Evolutionary conservation across 2,888 invertebrate genomes (phyloP), one percentile per base, ranked within the genome.

Genomic region (Apamea epomidion): DNA sequence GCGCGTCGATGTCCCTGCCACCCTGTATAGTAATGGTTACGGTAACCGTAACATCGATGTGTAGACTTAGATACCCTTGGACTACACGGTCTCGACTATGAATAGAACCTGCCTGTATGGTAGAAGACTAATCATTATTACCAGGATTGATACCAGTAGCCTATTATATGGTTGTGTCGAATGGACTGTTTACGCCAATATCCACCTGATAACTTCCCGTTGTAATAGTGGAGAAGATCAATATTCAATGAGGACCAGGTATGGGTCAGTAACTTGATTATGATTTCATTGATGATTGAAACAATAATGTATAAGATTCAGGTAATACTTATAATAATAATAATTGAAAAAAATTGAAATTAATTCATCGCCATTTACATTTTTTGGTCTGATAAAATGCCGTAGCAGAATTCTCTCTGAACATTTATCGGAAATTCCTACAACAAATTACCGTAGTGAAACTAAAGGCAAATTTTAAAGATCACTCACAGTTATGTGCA

Each of bases 381-480:
- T 60, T 10, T 68, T 37, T 37, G 51, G 18, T 45, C 29, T 16
- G 21, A 14, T 45, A 51, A 73, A 85, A 69, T 73, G 69, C 73
- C 68, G 62, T 70, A 69, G 37, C 68, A 69, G 10, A 73, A 68
- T 4, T 62, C 2, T 62, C 29, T 72, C 25, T 62, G 67, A 65
- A 85, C 18, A 85, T 82, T 82, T 68, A 82, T 16, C 51, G 6
- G 45, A 75, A 70, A 75, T 82, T 65, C 45, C 60, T 85, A 82
- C 6, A 78, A 69, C 25, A 74, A 77, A 78, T 77, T 71, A 68
- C 78, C 60, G 75, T 73, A 84, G 65, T 78, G 70, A 76, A 80
- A 81, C 69, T 76, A 51, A 82, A 76, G 51, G 60, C 62, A 62
- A 76, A 71, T 74, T 82, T 78, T 77, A 82, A 90, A 82, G 78